Base-by-base conservation (phyloP, 1,140 invertebrate species). In the Akabosia matsudoensis region DNA sequence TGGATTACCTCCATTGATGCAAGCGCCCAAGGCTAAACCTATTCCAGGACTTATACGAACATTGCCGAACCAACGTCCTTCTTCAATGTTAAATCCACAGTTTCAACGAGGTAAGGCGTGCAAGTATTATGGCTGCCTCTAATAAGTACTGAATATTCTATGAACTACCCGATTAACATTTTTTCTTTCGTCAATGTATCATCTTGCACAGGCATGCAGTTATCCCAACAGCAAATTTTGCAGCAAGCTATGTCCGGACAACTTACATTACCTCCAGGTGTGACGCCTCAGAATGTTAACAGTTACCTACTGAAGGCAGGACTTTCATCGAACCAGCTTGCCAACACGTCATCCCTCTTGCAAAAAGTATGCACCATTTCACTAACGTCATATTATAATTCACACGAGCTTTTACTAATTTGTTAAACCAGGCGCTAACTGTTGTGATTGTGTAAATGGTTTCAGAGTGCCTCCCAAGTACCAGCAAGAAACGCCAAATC, bases 11-110 rank as follows among this genome's bases (percentile, higher is more conserved):
- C 78, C 80, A 61, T 45, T 81, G n/a, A 70, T 79, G 34, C 80
- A 79, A 24, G 78, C 76, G 52, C 76, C 78, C 16, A 79, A 79
- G 33, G 26, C 76, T 13, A 81, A 81, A 45, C 80, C 78, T 22
- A 24, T 81, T 33, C 80, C 80, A n/a, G 80, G 80, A 14, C 71
- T 81, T 18, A 81, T 81, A 26, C 77, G 80, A 70, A 81, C 80
- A 22, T 74, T 75, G 74, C 77, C 76, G 1, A 77, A 74, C 14
- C 56, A 45, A 22, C 33, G 34, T n/a, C 34, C 75, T 4, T 51
- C 54, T 24, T 33, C 74, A 74, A 22, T 54, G 14, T 70, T 75
- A 52, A 70, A 77, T 70, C 70, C 76, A 13, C 75, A 81, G 31
- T 14, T 79, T 18, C 76, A 76, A 73, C 18, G 80, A 76, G 78